Evolutionary conservation across 2,888 invertebrate species (phyloP), one percentile per base, ranked within the genome.

Genomic region (Phrixothrix hirtus): DNA sequence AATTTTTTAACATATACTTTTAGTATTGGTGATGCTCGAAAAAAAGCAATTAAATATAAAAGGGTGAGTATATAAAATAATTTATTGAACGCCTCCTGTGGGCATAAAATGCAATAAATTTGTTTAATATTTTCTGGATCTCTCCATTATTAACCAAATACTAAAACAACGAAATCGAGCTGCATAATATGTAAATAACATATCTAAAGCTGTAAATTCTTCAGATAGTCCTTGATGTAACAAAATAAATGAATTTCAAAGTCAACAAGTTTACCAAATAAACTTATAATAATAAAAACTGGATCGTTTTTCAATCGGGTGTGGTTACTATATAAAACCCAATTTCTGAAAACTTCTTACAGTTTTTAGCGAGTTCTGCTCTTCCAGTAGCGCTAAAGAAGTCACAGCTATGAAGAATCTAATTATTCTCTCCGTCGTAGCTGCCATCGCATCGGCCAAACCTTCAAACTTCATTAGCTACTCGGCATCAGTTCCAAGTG

Each of bases 281-380:
- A 55, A 54, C 51, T 29, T 37, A 51, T 41, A 49, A 46, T 39
- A 29, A 41, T 38, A 53, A 55, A 58, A 60, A 60, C 60, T 57
- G 56, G 60, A 60, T 56, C 54, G 46, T 35, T 43, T 55, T 32
- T 42, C 50, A 58, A 41, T 41, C 59, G 58, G 63, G 62, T 55
- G 63, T 59, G 62, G 62, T 59, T 49, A 25, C 27, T 43, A 43
- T 59, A 62, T 61, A 61, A 60, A 60, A 60, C 55, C 37, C 11
- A 27, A 32, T 10, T 35, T 12, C 2, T 26, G 29, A 30, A 43
- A 42, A 31, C 50, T 55, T 26, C 16, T 38, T 45, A 46, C 51
- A 57, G 55, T 57, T 57, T 21, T 56, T 48, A 59, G 62, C 61
- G 63, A 63, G 59, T 63, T 58, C 63, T 63, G 62, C 47, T 42